Evolutionary conservation across 2,888 invertebrate species (phyloP).

Genomic region (Osedax frankpressi): DNA sequence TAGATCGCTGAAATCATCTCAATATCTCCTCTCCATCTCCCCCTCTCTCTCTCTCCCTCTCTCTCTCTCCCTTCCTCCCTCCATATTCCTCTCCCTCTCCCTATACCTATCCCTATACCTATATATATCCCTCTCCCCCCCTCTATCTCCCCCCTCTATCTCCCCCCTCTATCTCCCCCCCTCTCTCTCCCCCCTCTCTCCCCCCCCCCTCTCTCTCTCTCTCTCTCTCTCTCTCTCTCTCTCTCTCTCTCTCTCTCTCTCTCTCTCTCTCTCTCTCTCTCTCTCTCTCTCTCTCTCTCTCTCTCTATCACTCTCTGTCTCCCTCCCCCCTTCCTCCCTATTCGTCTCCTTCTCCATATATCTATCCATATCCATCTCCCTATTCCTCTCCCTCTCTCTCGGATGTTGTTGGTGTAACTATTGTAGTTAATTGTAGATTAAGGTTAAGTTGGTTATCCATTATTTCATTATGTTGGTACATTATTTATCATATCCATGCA

Average conservation of each 20-base stretch:
- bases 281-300: too few species aligned
- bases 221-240: not conserved
- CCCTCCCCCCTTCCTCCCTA: not conserved
- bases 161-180: not conserved
- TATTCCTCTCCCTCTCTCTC: not conserved
- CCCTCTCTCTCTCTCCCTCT: not conserved
- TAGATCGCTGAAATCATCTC: too few species aligned
- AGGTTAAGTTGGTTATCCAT: too few species aligned
- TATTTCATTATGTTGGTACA: too few species aligned
- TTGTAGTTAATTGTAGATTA: too few species aligned
- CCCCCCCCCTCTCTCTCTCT: not conserved
- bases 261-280: not conserved
- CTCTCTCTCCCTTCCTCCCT: not conserved
- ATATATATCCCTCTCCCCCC: conserved; percentile 14
- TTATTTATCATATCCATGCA: too few species aligned
- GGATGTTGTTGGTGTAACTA: too few species aligned
- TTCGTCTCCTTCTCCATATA: not conserved
- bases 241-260: not conserved
- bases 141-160: conserved; percentile 17
- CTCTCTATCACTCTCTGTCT: too few species aligned
- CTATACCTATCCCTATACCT: conserved; percentile 4
- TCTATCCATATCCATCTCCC: not conserved
- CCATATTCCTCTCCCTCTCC: not conserved
- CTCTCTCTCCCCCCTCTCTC: not conserved
- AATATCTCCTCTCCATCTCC: not conserved